Conservation (phyloP, 2,113 vertebrate species). For the Vireo altiloquus region DNA sequence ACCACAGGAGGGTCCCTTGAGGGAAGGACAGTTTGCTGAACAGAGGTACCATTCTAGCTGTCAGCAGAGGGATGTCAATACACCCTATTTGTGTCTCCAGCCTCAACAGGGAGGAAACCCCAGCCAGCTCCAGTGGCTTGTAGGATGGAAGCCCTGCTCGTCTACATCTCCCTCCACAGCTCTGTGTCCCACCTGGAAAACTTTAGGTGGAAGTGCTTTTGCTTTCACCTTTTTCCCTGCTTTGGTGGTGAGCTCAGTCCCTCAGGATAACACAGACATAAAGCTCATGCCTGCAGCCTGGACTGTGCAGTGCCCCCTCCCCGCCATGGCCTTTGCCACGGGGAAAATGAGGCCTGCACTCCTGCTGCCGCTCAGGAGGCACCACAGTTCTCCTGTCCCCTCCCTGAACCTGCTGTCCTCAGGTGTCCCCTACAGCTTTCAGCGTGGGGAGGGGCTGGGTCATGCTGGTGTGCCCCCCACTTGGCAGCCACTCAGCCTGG, state of each 20-base stretch:
- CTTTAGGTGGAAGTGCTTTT: not conserved
- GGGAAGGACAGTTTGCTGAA: not conserved
- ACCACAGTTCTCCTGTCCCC: rapidly evolving
- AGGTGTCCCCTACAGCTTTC: rapidly evolving
- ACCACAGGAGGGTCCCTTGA: not conserved
- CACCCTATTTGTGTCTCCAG: not conserved
- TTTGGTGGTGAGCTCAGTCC: not conserved
- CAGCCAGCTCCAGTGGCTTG: not conserved
- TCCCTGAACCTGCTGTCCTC: not conserved
- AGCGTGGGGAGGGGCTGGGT: rapidly evolving
- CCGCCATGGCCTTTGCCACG: rapidly evolving
- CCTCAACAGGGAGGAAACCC: not conserved
- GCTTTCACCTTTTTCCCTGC: not conserved
- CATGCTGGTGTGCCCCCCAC: rapidly evolving
- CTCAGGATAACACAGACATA: not conserved
- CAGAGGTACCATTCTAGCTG: rapidly evolving
- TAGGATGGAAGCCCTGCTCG: not conserved
- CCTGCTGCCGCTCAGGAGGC: rapidly evolving
- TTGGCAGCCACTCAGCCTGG: rapidly evolving
- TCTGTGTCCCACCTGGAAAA: not conserved
- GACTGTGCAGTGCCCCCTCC: rapidly evolving
- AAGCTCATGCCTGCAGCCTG: not conserved
- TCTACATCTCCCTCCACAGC: not conserved
- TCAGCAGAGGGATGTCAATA: not conserved
- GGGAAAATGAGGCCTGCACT: not conserved